phyloP scores from a whole-genome alignment of 2,797 vertebrate genomes.

The Lacerta bilineata region DNA sequence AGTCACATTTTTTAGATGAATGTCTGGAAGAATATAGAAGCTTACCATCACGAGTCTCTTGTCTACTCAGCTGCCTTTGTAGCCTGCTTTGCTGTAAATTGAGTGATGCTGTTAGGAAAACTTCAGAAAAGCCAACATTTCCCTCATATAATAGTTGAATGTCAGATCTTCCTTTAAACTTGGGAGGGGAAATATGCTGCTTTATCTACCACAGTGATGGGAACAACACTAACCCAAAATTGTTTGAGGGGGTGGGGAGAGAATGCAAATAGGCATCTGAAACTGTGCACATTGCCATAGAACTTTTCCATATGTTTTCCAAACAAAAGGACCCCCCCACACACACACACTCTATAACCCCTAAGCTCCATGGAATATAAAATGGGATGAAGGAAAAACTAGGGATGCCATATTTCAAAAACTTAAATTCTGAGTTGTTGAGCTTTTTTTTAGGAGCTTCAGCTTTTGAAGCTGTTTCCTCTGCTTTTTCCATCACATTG shows the following conservation, averaged over 20 bases:
- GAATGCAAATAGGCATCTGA: not conserved
- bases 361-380: not conserved
- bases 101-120: slow-evolving; percentile 31
- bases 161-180: slow-evolving; percentile 34
- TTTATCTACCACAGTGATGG: slow-evolving; percentile 7
- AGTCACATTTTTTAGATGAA: slow-evolving; percentile 33
- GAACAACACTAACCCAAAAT: slow-evolving; percentile 4
- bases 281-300: not conserved
- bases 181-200: not conserved
- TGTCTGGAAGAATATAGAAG: slow-evolving; percentile 24
- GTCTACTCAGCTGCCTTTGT: slow-evolving; percentile 2
- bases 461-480: no score
- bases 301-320: slow-evolving; percentile 31
- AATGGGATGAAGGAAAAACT: not conserved
- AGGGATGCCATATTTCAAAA: no score
- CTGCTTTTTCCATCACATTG: no score
- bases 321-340: not conserved
- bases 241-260: not conserved
- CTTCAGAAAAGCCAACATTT: slow-evolving; percentile 26
- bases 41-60: slow-evolving; percentile 22
- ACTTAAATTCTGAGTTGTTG: no score
- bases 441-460: no score
- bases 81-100: slow-evolving; percentile 28
- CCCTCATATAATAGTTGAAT: slow-evolving; percentile 13
- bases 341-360: not conserved